Evolutionary conservation across 2,797 vertebrate genomes (phyloP).

Genomic region (Graptemys geographica): DNA sequence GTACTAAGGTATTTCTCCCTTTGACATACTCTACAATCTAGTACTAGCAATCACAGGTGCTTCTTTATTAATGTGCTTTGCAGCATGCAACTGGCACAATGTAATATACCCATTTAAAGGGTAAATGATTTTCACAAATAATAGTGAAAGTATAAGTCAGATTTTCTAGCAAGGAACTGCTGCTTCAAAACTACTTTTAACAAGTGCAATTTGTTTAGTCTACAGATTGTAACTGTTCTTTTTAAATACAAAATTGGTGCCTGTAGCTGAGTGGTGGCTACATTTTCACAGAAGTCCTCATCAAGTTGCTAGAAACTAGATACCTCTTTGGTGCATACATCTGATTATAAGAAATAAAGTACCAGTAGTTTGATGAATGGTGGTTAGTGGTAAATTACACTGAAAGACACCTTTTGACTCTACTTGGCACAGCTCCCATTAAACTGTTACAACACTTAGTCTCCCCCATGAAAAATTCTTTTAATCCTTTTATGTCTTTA

Average conservation of each 20-base stretch:
- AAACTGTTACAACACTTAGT: slow-evolving; percentile 21
- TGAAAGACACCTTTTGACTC: neutral
- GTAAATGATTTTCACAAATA: neutral
- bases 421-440: neutral
- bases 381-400: slow-evolving; percentile 2
- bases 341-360: neutral
- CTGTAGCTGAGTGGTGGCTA: neutral
- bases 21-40: neutral
- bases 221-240: neutral
- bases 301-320: neutral
- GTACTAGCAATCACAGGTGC: neutral
- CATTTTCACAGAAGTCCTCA: neutral
- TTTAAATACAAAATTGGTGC: neutral
- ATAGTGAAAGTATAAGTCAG: neutral
- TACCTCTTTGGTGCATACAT: neutral
- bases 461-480: neutral
- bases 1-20: neutral
- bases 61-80: neutral
- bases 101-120: neutral
- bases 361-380: neutral
- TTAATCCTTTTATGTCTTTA: neutral
- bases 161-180: neutral
- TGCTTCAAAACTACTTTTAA: neutral
- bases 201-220: neutral
- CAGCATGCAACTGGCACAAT: neutral